Base-by-base conservation (phyloP, 1,140 invertebrate species). In the Caerostris darwini region DNA sequence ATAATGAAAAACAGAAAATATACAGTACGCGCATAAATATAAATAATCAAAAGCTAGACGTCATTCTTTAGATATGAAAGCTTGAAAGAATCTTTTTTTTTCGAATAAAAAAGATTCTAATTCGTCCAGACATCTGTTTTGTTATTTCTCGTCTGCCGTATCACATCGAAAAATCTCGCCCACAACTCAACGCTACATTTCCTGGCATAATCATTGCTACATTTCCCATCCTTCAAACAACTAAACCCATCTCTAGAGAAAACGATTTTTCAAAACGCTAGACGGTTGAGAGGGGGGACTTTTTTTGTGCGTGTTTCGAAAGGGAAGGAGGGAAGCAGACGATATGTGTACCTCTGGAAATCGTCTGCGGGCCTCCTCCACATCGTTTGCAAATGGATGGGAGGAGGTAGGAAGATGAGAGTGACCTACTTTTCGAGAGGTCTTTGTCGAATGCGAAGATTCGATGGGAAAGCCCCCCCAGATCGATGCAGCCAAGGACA, bases 361-460 rank as follows among this genome's bases (percentile, higher is more conserved):
- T 50, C 71, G 19, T 50, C 71, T 77, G 19, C 71, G 71, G 8
- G 34, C 12, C 61, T 67, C 61, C 61, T 67, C 61, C 61, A n/a
- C 61, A 67, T 67, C 61, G 61, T 67, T 67, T 67, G 61, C 61
- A 67, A 12, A 67, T 14, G 34, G 71, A 77, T 34, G 69, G 3
- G 19, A 3, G 12, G 34, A 71, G n/a, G 5, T 12, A 17, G 17
- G 17, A 69, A 7, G 17, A 69, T 17, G 34, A 34, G 71, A 34
- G 50, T 77, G 71, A 77, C 71, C 71, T 77, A 77, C 71, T 77
- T 77, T 77, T 77, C 50, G 71, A 77, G 34, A 77, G 71, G 71
- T 34, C 53, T 77, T 77, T 77, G 71, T 77, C 8, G 71, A 53
- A 53, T 34, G 34, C 71, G 71, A 77, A 34, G 19, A 50, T n/a